phyloP scores from a whole-genome alignment of 2,888 invertebrate genomes.

The Neelides folsomi region DNA sequence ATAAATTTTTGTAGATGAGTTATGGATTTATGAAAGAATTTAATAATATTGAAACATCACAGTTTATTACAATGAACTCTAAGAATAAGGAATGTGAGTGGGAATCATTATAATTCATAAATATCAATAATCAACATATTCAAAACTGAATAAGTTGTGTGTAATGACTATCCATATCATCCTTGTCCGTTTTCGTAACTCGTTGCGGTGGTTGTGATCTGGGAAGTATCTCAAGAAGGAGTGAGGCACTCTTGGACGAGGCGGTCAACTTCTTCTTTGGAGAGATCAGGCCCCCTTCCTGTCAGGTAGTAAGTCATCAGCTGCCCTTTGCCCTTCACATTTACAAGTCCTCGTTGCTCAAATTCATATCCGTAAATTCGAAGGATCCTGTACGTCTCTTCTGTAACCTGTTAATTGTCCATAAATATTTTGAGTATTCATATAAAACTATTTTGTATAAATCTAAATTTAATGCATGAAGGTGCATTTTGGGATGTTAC shows the following conservation, averaged over 20 bases:
- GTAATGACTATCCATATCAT: no score
- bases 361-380: constrained; percentile 81
- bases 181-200: no score
- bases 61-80: no score
- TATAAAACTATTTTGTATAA: background rate
- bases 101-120: no score
- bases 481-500: constrained; percentile 41
- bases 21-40: no score
- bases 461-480: background rate
- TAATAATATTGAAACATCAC: no score
- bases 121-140: no score
- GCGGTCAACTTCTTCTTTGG: constrained; percentile 23
- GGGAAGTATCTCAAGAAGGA: no score
- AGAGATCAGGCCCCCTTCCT: constrained; percentile 38
- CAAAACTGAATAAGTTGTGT: no score
- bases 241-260: constrained; percentile 6
- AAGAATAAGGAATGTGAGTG: no score
- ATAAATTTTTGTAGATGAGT: no score
- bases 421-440: background rate
- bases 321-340: constrained; percentile 94
- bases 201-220: no score
- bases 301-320: constrained; percentile 83
- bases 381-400: constrained; percentile 81
- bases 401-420: constrained; percentile 61
- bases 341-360: constrained; percentile 83